phyloP scores from a whole-genome alignment of 2,797 vertebrate species.

The Anabas testudineus region DNA sequence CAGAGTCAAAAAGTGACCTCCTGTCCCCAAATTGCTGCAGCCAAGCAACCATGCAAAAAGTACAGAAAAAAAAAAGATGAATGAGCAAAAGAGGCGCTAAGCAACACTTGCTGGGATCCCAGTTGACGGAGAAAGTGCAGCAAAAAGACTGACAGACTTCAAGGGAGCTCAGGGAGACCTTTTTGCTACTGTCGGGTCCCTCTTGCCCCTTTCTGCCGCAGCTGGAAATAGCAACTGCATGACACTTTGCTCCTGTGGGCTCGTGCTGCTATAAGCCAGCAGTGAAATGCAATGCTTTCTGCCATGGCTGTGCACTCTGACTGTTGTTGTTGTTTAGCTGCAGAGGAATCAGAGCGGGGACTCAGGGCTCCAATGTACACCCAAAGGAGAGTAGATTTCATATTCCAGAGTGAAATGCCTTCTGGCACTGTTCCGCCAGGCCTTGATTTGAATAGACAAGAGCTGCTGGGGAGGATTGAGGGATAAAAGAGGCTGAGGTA shows the following conservation, averaged over 20 bases:
- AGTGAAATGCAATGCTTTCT: conserved; percentile 59
- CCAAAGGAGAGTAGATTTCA: conserved; percentile 74
- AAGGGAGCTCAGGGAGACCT: conserved; percentile 54
- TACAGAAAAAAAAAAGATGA: conserved; percentile 24
- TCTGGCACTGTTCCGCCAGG: conserved; percentile 70
- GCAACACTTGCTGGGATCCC: conserved; percentile 16
- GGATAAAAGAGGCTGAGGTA: conserved; percentile 71
- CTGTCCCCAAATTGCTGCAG: conserved; percentile 23
- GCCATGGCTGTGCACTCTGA: conserved; percentile 59
- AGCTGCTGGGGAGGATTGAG: conserved; percentile 74
- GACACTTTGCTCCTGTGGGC: conserved; percentile 74
- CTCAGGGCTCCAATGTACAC: conserved; percentile 60
- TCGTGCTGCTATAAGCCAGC: conserved; percentile 44
- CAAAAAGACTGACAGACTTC: conserved; percentile 63
- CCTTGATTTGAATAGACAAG: conserved; percentile 80
- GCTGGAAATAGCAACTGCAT: conserved; percentile 72
- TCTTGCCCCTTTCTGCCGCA: conserved; percentile 39
- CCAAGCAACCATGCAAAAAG: conserved; percentile 24
- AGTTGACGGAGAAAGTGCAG: conserved; percentile 26
- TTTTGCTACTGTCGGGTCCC: conserved; percentile 54
- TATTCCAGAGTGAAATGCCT: conserved; percentile 77
- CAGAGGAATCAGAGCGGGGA: conserved; percentile 68
- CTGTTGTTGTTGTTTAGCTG: conserved; percentile 72
- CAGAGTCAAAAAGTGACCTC: conserved; percentile 58
- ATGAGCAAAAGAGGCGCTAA: conserved; percentile 25